A percentile compares a stretch with the other conserved stretches of the same genome.
Conservation (phyloP, 1,140 invertebrate genomes). For the Drosophila cardini region DNA sequence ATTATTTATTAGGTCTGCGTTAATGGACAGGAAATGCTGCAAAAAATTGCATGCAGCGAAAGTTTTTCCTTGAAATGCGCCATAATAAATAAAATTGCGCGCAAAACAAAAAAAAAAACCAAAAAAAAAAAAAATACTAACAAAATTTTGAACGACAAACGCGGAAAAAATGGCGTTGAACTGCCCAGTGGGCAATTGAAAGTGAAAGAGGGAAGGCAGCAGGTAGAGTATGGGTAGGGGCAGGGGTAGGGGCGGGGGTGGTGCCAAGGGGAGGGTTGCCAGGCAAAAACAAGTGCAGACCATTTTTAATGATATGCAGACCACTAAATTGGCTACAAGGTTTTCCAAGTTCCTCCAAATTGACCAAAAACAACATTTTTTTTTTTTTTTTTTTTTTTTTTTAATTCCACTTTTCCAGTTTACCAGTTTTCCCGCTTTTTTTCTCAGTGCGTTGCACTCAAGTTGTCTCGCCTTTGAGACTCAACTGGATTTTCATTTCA, state of each 20-base stretch:
- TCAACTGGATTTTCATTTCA: slow-evolving; percentile 22
- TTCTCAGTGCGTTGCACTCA: slow-evolving; percentile 58
- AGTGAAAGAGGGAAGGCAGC: slow-evolving; percentile 62
- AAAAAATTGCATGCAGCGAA: slow-evolving; percentile 58
- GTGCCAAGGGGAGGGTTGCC: neutral
- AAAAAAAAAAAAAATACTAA: slow-evolving; percentile 30
- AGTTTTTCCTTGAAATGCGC: slow-evolving; percentile 70
- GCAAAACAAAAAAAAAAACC: slow-evolving; percentile 21
- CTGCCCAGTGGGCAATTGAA: slow-evolving; percentile 72
- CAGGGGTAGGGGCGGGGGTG: neutral
- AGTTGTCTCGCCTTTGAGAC: slow-evolving; percentile 1
- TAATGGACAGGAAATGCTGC: slow-evolving; percentile 66
- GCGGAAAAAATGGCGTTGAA: slow-evolving; percentile 26
- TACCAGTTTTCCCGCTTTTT: slow-evolving; percentile 10
- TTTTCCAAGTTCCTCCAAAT: neutral
- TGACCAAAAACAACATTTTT: neutral
- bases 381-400: too few species aligned
- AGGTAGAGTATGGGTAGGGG: too few species aligned
- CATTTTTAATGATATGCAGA: slow-evolving; percentile 34
- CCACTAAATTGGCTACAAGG: neutral
- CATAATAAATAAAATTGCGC: slow-evolving; percentile 62
- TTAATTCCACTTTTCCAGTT: too few species aligned
- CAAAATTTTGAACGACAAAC: slow-evolving; percentile 19
- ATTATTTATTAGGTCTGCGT: slow-evolving; percentile 47
- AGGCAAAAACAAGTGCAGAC: slow-evolving; percentile 26